Conservation (phyloP, 2,797 vertebrate genomes). For the Lerista edwardsae region DNA sequence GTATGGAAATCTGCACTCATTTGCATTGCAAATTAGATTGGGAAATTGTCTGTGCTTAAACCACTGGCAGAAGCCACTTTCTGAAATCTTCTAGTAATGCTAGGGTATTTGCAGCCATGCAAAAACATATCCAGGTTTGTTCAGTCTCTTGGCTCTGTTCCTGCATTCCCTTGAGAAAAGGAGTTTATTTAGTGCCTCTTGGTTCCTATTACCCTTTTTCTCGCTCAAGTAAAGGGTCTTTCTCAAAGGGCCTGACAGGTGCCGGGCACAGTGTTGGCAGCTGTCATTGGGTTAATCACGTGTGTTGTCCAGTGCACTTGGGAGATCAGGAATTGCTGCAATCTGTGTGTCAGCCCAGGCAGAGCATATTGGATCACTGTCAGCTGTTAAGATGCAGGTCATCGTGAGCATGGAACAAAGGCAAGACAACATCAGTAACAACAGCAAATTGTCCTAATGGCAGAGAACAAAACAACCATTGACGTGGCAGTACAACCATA, state of each 20-base stretch:
- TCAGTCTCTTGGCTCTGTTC: neutral
- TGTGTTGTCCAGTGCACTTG: neutral
- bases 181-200: neutral
- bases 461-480: too few relatives aligned
- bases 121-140: neutral
- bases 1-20: conserved; percentile 34
- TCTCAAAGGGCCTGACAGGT: neutral
- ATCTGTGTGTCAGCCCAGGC: neutral
- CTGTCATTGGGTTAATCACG: neutral
- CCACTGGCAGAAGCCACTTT: neutral
- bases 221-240: neutral
- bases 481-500: neutral
- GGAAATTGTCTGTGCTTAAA: conserved; percentile 23
- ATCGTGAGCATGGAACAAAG: neutral
- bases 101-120: neutral
- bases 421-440: too few relatives aligned
- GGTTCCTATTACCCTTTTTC: neutral
- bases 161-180: neutral
- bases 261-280: neutral
- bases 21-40: conserved; percentile 42
- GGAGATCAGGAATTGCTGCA: neutral
- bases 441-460: too few relatives aligned
- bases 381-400: neutral
- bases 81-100: conserved; percentile 1
- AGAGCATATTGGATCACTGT: neutral